Evolutionary conservation across 2,888 invertebrate species (phyloP).

Genomic region (Ichneumon xanthorius): DNA sequence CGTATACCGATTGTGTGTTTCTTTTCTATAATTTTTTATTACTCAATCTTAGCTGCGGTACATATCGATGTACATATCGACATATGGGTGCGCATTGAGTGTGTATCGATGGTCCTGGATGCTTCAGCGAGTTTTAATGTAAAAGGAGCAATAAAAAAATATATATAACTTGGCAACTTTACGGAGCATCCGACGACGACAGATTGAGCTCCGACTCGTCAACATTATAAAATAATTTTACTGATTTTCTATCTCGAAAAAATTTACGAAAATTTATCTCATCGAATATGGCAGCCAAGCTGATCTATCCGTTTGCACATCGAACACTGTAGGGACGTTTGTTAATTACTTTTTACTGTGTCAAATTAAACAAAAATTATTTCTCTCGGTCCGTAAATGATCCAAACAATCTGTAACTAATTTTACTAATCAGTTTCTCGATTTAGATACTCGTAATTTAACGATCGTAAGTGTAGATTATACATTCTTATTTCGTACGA

Average conservation of each 20-base stretch:
- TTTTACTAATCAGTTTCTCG: background rate
- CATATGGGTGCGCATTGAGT: background rate
- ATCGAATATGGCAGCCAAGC: background rate
- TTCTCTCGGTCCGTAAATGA: background rate
- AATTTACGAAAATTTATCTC: background rate
- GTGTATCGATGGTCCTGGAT: background rate
- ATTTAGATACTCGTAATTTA: background rate
- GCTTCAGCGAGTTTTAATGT: background rate
- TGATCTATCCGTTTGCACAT: background rate
- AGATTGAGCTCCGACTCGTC: no score
- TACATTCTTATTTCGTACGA: background rate
- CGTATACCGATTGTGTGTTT: slow-evolving; percentile 16
- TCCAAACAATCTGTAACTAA: background rate
- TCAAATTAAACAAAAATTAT: background rate
- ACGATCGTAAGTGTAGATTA: slow-evolving; percentile 8
- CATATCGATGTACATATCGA: background rate
- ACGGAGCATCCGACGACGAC: no score
- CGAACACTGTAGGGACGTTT: background rate
- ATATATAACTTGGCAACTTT: no score
- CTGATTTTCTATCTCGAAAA: background rate
- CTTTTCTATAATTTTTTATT: background rate
- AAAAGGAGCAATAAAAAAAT: background rate
- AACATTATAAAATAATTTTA: no score
- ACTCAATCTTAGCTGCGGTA: background rate
- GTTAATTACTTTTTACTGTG: no score